A percentile compares a stretch with the other conserved stretches of the same genome.
phyloP scores from a whole-genome alignment of 2,797 vertebrate species.

The Dicrostonyx torquatus region DNA sequence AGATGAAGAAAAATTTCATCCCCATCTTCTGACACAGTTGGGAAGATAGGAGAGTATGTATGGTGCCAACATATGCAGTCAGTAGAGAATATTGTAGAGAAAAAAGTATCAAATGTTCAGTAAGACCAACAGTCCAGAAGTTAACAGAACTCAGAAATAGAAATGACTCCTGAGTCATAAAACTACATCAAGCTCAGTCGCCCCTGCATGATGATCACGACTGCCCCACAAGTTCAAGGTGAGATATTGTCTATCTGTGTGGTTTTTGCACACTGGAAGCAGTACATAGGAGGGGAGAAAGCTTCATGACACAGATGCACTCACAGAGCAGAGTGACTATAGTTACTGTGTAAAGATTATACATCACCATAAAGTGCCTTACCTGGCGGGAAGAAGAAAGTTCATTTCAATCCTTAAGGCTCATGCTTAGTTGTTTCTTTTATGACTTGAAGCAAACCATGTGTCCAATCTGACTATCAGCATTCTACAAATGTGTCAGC shows the following conservation, averaged over 20 bases:
- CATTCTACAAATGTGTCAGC: not conserved
- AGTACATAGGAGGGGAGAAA: not conserved
- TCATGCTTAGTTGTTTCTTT: not conserved
- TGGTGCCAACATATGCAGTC: not conserved
- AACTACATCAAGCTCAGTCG: not conserved
- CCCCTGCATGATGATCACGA: not conserved
- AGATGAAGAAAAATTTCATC: not conserved
- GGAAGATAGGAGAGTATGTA: not conserved
- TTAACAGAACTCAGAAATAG: constrained; percentile 47
- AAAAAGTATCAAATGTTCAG: not conserved
- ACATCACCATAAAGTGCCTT: not conserved
- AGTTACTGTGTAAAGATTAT: not conserved
- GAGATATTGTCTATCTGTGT: not conserved
- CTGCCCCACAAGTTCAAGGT: not conserved
- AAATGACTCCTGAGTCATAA: not conserved
- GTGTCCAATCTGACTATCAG: not conserved
- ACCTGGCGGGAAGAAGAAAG: not conserved
- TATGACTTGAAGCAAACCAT: not conserved
- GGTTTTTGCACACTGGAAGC: not conserved
- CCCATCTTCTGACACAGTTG: not conserved
- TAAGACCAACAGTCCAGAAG: not conserved
- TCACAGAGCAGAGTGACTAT: not conserved
- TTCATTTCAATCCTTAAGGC: not conserved
- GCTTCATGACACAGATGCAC: not conserved
- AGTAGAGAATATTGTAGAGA: not conserved